Base-by-base conservation (phyloP, 2,113 vertebrate species). In the Cromileptes altivelis region DNA sequence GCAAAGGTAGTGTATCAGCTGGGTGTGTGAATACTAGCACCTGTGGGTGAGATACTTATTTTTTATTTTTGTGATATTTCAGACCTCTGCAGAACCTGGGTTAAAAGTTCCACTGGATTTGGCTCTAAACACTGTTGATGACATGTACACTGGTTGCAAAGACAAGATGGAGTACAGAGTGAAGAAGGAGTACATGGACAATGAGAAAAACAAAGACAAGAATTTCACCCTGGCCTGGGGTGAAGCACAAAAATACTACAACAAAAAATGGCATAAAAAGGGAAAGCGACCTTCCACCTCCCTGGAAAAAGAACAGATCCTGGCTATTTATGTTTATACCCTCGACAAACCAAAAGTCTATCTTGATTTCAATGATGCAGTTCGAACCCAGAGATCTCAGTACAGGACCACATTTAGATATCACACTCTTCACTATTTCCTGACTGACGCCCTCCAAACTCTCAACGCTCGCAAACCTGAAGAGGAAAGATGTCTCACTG, bases 261-360 rank as follows among this genome's bases (percentile, higher is more conserved):
- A 90, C 61, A 76, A 80, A 27, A 78, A 33, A 65, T 88, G 65
- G 7, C 37, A 1, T 10, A 84, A 30, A 23, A 79, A 47, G 9
- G 69, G 50, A 11, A 87, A 64, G 37, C 57, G 1, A 18, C 52
- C 72, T 4, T 14, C 70, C 15, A 62, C 7, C 0, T 45, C 19
- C 2, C 53, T 89, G 58, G 45, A 60, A 1, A 85, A 82, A 65
- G 77, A 87, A 56, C 62, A 80, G 17, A 80, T 82, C 27, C 82
- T 86, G 75, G 85, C 89, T 1, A 74, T 92, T 53, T 90, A 89
- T 50, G 53, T 42, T 12, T 92, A 90, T 10, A 86, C 74, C 8
- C 63, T 85, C 1, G 71, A 77, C 17, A 42, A 77, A 18, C 82
- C 85, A 1, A 27, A 57, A 0, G 12, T 92, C 6, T 89, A 89